Percentiles rank a stretch among this genome's conserved stretches.
phyloP scores from a whole-genome alignment of 1,140 invertebrate genomes.

The Leptinotarsa undecemlineata region DNA sequence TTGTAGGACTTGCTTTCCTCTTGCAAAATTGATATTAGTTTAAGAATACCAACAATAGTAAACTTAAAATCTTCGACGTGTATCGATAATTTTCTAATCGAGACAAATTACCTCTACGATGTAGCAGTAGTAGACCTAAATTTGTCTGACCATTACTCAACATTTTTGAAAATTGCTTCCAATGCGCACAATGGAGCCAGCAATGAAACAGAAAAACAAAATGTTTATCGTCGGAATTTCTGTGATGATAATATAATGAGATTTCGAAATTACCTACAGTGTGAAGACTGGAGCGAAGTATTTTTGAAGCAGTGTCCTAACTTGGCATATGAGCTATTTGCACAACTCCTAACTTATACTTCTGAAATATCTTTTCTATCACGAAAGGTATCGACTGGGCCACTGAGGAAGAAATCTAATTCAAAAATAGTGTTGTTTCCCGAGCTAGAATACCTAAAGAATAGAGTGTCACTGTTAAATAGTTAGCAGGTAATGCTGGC shows the following conservation, averaged over 20 bases:
- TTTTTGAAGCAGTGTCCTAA: neutral
- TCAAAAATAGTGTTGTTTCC: neutral
- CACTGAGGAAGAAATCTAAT: slow-evolving; percentile 6
- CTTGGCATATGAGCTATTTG: neutral
- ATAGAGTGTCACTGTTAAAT: neutral
- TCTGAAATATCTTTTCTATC: neutral
- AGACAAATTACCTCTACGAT: neutral
- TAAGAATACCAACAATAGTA: neutral
- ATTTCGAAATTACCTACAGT: neutral
- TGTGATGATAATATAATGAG: neutral
- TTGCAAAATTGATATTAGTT: no score
- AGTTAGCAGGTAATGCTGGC: neutral
- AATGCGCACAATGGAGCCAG: neutral
- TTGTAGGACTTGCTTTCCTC: no score
- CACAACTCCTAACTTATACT: neutral
- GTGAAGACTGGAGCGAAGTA: neutral
- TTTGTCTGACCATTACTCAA: neutral
- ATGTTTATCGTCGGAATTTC: neutral
- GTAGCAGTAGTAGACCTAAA: neutral
- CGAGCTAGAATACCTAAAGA: neutral
- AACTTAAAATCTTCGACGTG: neutral
- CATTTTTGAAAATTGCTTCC: neutral
- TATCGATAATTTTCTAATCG: neutral
- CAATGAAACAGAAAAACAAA: neutral
- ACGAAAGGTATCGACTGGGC: neutral